Base-by-base conservation (phyloP, 2,888 invertebrate genomes). In the Himalopsyche tibetana region DNA sequence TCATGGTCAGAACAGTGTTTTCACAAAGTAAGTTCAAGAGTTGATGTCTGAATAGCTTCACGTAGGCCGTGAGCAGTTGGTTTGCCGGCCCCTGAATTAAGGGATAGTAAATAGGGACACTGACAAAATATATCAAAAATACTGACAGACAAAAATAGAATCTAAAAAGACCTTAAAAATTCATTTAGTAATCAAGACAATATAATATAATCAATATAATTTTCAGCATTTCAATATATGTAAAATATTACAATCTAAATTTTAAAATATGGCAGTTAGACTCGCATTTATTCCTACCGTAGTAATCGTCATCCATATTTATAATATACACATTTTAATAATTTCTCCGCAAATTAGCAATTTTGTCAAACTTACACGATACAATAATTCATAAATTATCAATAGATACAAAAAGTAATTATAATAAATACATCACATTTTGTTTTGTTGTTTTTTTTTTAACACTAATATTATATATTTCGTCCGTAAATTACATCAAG, bases 351-450 rank as follows among this genome's bases (percentile, higher is more conserved):
- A 74, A 74, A 74, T 74, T 74, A 74, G 19, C 74, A 74, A 38
- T 74, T 74, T 74, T 74, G 36, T 74, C 74, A 74, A 74, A 74
- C 74, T 74, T 74, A 74, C 74, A 36, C 8, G 74, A 12, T 63
- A 40, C 28, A 45, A 15, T 19, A 45, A 80, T 19, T 80, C 19
- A 80, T 45, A 80, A 80, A 42, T 45, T 80, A 80, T 51, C 51
- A 45, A 80, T 80, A 45, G 80, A 45, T 80, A 80, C 80, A 80
- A 80, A 80, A 80, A n/a, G 80, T 80, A 80, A 45, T 83, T 42
- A 83, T 85, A 85, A 85, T 85, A 83, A 83, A 85, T 85, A 85
- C 85, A 85, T 85, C 85, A 85, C 85, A 85, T 56, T 85, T 85
- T 80, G 80, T 83, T 85, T 85, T 82, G 82, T 85, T 85, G 81